Base-by-base conservation (phyloP, 35 echinoderm and acorn worm genomes). In the Hemicentrotus pulcherrimus region DNA sequence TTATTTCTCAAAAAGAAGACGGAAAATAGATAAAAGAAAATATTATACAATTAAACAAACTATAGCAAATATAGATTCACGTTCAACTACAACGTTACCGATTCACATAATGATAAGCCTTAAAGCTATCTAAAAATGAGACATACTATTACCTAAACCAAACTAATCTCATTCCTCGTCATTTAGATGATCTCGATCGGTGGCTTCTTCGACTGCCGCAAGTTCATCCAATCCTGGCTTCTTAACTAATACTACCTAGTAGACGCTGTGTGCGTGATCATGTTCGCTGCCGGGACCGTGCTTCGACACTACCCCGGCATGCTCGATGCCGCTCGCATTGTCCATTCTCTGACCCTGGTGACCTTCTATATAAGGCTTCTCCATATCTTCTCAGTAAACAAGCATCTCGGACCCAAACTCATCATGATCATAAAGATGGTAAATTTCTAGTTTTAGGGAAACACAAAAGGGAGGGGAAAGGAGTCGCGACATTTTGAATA, bases 401-500 rank as follows among this genome's bases (percentile, higher is more conserved):
- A 95, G 87, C 94, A 93, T 41, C 92, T 99, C 24, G 98, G 98
- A 33, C 96, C 98, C 13, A 99, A 99, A 94, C 89, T 99, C 28
- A 97, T 99, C 48, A 99, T 99, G 98, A 97, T 99, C 45, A 22
- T 95, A 32, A 96, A 96, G 94, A 97, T 97, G 98, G 98, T 97
- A 59, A 59, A 59, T 59, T 59, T 9, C n/a, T 41, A 41, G 35
- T 41, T 41, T 41, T 3, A 41, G 35, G 35, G 35, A 41, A 41
- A 0, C 35, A 41, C 35, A 41, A 41, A 41, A 41, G 35, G 35
- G 35, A 41, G 35, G 35, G 35, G n/a, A n/a, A 41, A 41, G 35
- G 35, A 3, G 35, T 41, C 35, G 35, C 35, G 35, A 41, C 3
- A 41, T 41, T 41, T 41, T 41, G 35, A 41, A 41, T 41, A 41